A percentile compares a stretch with the other conserved stretches of the same genome.
These are phyloP conservation scores for Morpho helenor DNA, from an alignment of 2,888 invertebrate species.

Conservation along the genomic window DNA sequence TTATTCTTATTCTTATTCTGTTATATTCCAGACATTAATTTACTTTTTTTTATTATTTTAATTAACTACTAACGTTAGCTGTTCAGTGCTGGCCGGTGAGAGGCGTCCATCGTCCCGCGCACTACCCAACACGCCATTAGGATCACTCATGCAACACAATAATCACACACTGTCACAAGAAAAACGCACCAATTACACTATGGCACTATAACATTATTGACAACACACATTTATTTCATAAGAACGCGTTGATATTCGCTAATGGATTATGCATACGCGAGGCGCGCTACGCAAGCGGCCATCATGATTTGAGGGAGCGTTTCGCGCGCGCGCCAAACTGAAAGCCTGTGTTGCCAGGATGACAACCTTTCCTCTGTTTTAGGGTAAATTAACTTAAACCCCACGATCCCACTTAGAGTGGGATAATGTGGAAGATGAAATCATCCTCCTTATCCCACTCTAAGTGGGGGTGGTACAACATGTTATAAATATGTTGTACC, in stretches of 20 bases:
- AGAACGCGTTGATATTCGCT: constrained; percentile 10
- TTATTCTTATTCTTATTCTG: too few relatives aligned
- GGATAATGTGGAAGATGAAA: too few relatives aligned
- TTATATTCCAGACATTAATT: too few relatives aligned
- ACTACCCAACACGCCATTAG: constrained; percentile 56
- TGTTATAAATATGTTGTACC: too few relatives aligned
- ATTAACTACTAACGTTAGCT: constrained; percentile 64
- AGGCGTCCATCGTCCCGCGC: constrained; percentile 65
- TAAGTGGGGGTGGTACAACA: too few relatives aligned
- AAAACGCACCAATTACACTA: constrained; percentile 36
- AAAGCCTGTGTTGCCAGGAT: constrained; percentile 29
- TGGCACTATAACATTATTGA: constrained; percentile 57
- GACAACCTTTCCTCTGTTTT: constrained; percentile 21
- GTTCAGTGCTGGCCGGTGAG: constrained; percentile 72
- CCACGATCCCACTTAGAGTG: too few relatives aligned
- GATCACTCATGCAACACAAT: constrained; percentile 71
- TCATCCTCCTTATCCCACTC: too few relatives aligned
- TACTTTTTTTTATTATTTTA: too few relatives aligned
- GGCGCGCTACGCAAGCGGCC: constrained; percentile 64
- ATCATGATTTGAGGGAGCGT: constrained; percentile 61
- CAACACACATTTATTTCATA: constrained; percentile 33
- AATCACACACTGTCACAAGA: constrained; percentile 55
- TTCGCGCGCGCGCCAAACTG: constrained; percentile 73
- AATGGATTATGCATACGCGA: constrained; percentile 47
- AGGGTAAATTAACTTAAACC: constrained; percentile 1